phyloP scores from a whole-genome alignment of 37 sponge, comb jelly and placozoan species.

The Crambe crambe region DNA sequence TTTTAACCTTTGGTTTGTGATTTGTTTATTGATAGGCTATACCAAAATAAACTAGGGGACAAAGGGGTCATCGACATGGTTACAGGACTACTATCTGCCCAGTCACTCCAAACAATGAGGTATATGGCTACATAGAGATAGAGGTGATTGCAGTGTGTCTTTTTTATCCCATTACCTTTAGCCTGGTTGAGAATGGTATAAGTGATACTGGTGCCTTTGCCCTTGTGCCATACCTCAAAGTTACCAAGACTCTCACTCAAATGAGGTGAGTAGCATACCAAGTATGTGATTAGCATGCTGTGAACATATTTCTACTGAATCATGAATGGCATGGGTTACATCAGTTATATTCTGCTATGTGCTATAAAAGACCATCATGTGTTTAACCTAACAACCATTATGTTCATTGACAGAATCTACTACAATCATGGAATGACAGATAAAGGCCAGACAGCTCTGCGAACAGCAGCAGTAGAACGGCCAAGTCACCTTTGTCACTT shows the following conservation, averaged over 20 bases:
- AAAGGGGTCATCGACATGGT: conserved; percentile 30
- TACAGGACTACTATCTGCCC: conserved; percentile 7
- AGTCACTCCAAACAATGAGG: conserved; percentile 24
- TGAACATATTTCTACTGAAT: too few species aligned
- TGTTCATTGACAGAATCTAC: conserved; percentile 30
- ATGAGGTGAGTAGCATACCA: conserved; percentile 7
- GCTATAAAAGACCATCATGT: too few species aligned
- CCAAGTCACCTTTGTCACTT: not conserved
- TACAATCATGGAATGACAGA: conserved; percentile 34
- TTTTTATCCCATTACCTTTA: too few species aligned
- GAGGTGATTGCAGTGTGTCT: too few species aligned
- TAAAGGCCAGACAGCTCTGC: conserved; percentile 21
- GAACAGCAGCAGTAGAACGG: conserved; percentile 18
- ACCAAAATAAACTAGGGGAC: conserved; percentile 31
- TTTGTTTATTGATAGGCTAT: conserved; percentile 5
- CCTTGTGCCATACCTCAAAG: conserved; percentile 5
- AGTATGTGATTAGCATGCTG: not conserved
- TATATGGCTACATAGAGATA: not conserved
- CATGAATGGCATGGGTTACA: too few species aligned
- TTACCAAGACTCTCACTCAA: conserved; percentile 6
- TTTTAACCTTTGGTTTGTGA: not conserved
- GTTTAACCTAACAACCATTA: too few species aligned
- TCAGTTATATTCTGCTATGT: too few species aligned
- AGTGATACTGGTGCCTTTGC: conserved; percentile 26
- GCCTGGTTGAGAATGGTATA: conserved; percentile 38